Evolutionary conservation across 2,113 vertebrate genomes (phyloP), one percentile per base, ranked within the genome.

Genomic region (Tichodroma muraria): DNA sequence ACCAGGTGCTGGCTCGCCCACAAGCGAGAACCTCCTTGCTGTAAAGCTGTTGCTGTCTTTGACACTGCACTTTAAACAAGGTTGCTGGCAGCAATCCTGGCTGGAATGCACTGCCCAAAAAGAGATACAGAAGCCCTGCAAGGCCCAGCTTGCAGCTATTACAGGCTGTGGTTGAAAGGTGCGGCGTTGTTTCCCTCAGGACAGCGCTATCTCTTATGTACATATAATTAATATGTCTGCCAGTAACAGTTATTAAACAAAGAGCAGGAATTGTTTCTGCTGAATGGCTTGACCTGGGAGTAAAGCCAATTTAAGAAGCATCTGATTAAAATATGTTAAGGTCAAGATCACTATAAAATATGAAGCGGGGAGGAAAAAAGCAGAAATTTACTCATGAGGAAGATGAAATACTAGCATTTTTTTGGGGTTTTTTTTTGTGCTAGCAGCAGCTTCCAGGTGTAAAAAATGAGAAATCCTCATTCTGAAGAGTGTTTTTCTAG

Each of bases 211-310:
- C 90, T 97, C 94, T 92, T 96, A 88, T 95, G 90, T 90, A 87
- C 88, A 88, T 93, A 95, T 96, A 97, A 97, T 97, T 96, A 96
- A 97, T 95, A 95, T 90, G 94, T 96, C 89, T 97, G 95, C 93
- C 81, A 89, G 88, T 89, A 96, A 94, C 57, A 95, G 88, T 95
- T 93, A 85, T 94, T 94, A 96, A 96, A 95, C 88, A 95, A 96
- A 94, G 92, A 93, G 57, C 79, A 92, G 73, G 89, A 92, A 93
- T 94, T 91, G 91, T 95, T 96, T 94, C 89, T 96, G 85, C 90
- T 80, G 85, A 84, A 83, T 96, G 86, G 61, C 89, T 91, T 96
- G 94, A 96, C 95, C 96, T 93, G 81, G 90, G 95, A 96, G 78
- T 92, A 93, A 93, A 95, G 90, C 94, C 94, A 96, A 97, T 94